Evolutionary conservation across 1,140 invertebrate genomes (phyloP).

Genomic region (Hermatobates lingyangjiaoensis): DNA sequence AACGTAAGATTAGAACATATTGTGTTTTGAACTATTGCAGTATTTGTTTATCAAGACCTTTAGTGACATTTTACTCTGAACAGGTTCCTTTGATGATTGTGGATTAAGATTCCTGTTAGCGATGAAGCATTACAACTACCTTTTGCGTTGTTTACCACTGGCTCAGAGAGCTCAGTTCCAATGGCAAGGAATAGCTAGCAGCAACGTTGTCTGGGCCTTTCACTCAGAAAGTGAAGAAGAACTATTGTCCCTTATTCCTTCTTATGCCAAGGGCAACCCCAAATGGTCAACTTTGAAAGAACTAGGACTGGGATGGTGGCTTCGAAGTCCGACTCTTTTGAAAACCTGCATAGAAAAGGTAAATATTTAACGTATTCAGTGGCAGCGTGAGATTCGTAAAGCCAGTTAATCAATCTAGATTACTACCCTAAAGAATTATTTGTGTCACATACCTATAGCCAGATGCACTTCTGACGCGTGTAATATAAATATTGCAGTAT

Average conservation of each 20-base stretch:
- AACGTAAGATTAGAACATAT: too few species aligned
- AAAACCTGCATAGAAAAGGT: slow-evolving; percentile 74
- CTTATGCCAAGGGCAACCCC: slow-evolving; percentile 58
- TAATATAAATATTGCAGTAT: too few species aligned
- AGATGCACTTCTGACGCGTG: too few species aligned
- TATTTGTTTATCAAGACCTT: slow-evolving; percentile 11
- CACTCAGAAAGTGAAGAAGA: slow-evolving; percentile 97
- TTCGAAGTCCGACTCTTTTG: slow-evolving; percentile 67
- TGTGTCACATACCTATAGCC: too few species aligned
- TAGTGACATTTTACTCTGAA: slow-evolving; percentile 19
- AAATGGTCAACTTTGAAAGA: slow-evolving; percentile 86
- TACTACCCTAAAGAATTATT: too few species aligned
- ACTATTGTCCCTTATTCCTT: slow-evolving; percentile 74
- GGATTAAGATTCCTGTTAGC: slow-evolving; percentile 88
- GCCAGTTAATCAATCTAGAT: too few species aligned
- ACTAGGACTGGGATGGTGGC: slow-evolving; percentile 88
- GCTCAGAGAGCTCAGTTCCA: slow-evolving; percentile 72
- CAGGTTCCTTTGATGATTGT: slow-evolving; percentile 90
- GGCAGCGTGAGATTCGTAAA: too few species aligned
- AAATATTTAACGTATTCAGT: too few species aligned
- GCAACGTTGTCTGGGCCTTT: slow-evolving; percentile 96
- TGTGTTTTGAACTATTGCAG: background rate
- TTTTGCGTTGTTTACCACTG: slow-evolving; percentile 76
- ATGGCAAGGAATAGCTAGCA: slow-evolving; percentile 72
- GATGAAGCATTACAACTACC: slow-evolving; percentile 93